Conservation (phyloP, 2,888 invertebrate species). For the Cephus spinipes region DNA sequence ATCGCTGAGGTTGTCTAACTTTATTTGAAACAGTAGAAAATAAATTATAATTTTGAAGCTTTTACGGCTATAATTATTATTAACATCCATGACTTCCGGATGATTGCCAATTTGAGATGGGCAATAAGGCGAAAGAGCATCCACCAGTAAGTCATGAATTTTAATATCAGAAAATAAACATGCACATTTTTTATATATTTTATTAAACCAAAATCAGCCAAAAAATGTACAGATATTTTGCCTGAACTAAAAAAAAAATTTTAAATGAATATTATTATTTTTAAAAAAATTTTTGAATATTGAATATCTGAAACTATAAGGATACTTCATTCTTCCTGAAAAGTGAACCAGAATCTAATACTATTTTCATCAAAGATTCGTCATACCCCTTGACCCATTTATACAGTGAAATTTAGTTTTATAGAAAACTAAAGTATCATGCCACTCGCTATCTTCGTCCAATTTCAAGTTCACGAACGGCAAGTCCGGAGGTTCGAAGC, state of each 20-base stretch:
- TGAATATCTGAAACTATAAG: background rate
- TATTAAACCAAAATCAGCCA: background rate
- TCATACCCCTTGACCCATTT: background rate
- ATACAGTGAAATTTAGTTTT: background rate
- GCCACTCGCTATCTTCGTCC: conserved; percentile 22
- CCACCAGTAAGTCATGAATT: too few relatives aligned
- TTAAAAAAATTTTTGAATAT: background rate
- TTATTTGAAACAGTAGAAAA: background rate
- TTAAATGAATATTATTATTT: background rate
- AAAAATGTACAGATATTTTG: too few relatives aligned
- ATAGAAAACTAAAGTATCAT: background rate
- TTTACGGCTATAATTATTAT: too few relatives aligned
- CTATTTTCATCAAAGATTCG: background rate
- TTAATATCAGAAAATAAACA: too few relatives aligned
- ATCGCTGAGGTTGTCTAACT: background rate
- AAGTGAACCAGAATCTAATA: background rate
- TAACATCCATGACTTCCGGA: too few relatives aligned
- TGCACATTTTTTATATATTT: background rate
- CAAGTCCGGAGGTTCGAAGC: conserved; percentile 23
- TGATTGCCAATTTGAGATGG: too few relatives aligned
- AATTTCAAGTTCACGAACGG: conserved; percentile 53
- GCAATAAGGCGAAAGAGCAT: too few relatives aligned
- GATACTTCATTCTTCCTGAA: background rate
- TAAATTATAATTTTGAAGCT: background rate
- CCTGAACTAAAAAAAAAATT: background rate